Percentiles rank a stretch among this genome's conserved stretches.
Conservation (phyloP, 2,113 vertebrate genomes). For the Nyctibius bracteatus region DNA sequence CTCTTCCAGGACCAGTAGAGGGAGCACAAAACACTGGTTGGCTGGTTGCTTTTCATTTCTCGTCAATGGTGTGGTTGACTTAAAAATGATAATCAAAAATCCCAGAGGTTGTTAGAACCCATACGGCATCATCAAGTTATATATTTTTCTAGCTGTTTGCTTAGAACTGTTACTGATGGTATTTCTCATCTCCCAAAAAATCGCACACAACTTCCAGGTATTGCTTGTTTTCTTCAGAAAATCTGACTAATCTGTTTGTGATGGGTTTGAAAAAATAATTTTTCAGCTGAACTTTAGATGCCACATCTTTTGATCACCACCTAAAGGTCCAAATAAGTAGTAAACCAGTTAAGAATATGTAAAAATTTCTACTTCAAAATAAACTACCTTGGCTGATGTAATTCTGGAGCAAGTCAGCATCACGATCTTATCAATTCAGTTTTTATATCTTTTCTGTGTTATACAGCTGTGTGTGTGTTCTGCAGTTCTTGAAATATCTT, state of each 20-base stretch:
- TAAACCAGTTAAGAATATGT: background rate
- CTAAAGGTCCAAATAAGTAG: background rate
- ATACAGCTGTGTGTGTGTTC: constrained; percentile 18
- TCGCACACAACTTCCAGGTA: background rate
- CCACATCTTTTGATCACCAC: background rate
- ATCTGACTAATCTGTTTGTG: background rate
- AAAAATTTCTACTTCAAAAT: background rate
- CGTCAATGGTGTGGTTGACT: background rate
- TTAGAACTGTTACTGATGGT: background rate
- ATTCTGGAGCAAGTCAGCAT: background rate
- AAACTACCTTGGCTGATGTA: background rate
- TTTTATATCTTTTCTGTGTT: background rate
- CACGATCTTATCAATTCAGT: background rate
- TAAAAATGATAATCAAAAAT: background rate
- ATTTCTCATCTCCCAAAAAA: background rate
- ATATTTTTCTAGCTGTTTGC: background rate
- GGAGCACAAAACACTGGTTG: constrained; percentile 34
- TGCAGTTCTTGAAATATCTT: constrained; percentile 25
- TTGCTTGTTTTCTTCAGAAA: background rate
- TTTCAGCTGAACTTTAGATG: background rate
- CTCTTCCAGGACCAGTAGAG: constrained; percentile 40
- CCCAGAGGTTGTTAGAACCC: background rate
- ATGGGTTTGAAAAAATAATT: background rate
- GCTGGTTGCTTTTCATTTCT: background rate
- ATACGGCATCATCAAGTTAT: background rate